Percentiles rank a stretch among this genome's conserved stretches.
Evolutionary conservation across 1,140 invertebrate genomes (phyloP).

Genomic region (Trypoxylus dichotomus): DNA sequence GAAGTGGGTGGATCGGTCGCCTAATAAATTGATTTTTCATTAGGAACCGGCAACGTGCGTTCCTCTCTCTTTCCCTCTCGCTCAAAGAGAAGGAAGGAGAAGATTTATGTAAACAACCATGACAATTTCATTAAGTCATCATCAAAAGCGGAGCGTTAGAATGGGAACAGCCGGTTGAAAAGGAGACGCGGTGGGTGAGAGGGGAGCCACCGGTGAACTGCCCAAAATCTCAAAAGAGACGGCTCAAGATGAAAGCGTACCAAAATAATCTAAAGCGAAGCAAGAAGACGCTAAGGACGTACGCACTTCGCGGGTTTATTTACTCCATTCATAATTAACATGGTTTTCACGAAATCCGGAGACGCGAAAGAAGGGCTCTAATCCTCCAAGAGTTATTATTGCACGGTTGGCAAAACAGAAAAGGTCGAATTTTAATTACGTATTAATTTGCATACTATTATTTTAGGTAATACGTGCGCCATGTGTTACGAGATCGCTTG

Average conservation of each 20-base stretch:
- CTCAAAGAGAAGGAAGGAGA: not conserved
- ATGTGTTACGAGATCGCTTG: not conserved
- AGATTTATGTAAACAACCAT: constrained; percentile 17
- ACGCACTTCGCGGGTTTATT: not conserved
- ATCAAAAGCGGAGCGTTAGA: not conserved
- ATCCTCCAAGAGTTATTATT: not conserved
- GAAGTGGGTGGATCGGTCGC: not conserved
- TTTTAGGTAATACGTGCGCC: not conserved
- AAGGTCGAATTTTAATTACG: not conserved
- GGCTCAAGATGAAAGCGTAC: not conserved
- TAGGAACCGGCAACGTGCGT: not conserved
- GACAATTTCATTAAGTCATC: constrained; percentile 20
- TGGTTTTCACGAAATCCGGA: not conserved
- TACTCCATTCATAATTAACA: constrained; percentile 3
- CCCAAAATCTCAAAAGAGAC: not conserved
- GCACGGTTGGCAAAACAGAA: not conserved
- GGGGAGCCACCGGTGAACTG: not conserved
- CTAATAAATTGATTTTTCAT: constrained; percentile 21
- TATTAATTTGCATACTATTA: constrained; percentile 5
- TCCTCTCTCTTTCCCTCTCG: not conserved
- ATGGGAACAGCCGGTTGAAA: not conserved
- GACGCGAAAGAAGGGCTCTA: not conserved
- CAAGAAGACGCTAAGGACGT: not conserved
- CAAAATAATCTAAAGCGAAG: not conserved
- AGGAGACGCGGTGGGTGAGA: not conserved